Percentiles rank a stretch among this genome's conserved stretches.
Conservation (phyloP, 2,888 invertebrate species). For the Acanthosepion pharaonis region DNA sequence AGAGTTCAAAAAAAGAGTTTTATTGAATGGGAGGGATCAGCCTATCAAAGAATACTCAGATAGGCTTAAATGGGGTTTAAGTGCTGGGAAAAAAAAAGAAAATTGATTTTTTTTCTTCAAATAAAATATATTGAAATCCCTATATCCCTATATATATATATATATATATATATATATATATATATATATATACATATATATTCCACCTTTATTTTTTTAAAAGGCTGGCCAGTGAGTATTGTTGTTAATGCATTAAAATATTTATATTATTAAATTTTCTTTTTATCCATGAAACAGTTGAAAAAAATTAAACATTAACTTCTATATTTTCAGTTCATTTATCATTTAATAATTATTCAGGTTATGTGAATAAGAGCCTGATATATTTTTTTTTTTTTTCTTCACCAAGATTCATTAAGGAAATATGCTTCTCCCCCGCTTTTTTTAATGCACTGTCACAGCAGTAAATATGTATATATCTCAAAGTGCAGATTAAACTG, state of each 20-base stretch:
- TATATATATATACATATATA: background rate
- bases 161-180: background rate
- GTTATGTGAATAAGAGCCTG: too few species aligned
- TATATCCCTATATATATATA: background rate
- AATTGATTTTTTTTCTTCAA: background rate
- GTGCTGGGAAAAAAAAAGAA: background rate
- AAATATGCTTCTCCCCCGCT: too few species aligned
- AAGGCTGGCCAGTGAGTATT: background rate
- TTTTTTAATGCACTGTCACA: too few species aligned
- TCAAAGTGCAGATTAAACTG: too few species aligned
- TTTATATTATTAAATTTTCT: constrained; percentile 33
- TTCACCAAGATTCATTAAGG: too few species aligned
- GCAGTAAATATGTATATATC: too few species aligned
- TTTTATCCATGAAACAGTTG: background rate
- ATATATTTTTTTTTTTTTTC: too few species aligned
- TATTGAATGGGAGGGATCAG: background rate
- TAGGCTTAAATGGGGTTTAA: background rate
- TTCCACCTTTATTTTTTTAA: background rate
- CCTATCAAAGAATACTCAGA: background rate
- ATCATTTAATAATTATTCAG: too few species aligned
- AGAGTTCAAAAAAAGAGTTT: background rate
- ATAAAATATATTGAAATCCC: background rate
- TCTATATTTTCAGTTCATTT: background rate
- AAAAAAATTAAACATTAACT: background rate
- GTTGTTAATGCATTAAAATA: background rate